Conservation (phyloP, 2,888 invertebrate genomes). For the Protonemura montana region DNA sequence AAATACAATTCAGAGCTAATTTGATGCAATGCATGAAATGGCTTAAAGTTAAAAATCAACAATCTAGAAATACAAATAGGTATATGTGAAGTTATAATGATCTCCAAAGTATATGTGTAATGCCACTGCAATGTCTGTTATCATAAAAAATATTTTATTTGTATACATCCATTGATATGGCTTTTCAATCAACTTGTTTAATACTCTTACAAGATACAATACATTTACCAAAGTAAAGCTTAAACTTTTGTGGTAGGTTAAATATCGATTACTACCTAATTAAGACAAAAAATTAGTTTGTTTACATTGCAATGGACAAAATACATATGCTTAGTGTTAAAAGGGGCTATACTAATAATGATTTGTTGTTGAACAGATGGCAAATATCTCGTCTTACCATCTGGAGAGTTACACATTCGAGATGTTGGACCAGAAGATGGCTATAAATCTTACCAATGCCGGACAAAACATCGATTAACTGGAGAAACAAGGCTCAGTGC, state of each 20-base stretch:
- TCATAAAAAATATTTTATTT: not conserved
- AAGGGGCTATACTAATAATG: not conserved
- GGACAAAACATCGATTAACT: slow-evolving; percentile 90
- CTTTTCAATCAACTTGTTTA: too few species aligned
- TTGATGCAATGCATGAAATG: not conserved
- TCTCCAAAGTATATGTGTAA: not conserved
- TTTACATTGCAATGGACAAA: not conserved
- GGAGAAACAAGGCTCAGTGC: slow-evolving; percentile 93
- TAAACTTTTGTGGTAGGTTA: not conserved
- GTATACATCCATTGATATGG: not conserved
- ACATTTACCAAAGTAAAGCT: too few species aligned
- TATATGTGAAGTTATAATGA: not conserved
- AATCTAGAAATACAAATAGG: not conserved
- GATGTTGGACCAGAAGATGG: slow-evolving; percentile 95
- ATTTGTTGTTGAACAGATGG: slow-evolving; percentile 71
- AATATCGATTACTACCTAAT: not conserved
- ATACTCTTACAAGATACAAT: too few species aligned
- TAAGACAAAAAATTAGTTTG: not conserved
- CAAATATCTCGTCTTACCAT: slow-evolving; percentile 92
- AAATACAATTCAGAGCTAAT: not conserved
- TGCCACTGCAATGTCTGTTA: not conserved
- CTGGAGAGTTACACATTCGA: slow-evolving; percentile 94
- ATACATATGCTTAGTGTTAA: not conserved
- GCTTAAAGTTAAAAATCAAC: not conserved
- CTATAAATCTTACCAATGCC: slow-evolving; percentile 91